phyloP scores from a whole-genome alignment of 2,113 vertebrate species.

The Nothobranchius kuhntae region DNA sequence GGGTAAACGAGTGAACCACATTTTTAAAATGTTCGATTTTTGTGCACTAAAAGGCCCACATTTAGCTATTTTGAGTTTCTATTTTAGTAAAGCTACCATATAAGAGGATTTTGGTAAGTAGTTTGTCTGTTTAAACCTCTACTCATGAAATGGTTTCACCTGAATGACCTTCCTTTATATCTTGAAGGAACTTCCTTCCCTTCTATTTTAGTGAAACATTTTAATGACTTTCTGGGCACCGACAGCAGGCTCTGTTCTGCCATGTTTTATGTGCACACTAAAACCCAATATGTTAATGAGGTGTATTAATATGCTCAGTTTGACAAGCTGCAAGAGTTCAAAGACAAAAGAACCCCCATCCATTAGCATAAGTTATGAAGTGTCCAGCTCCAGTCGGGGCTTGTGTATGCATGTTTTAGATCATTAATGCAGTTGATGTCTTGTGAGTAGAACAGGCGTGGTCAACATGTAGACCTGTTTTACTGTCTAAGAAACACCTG shows the following conservation, averaged over 20 bases:
- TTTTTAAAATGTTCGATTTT: too few species aligned
- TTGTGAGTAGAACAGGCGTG: constrained; percentile 15
- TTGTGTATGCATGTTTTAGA: constrained; percentile 67
- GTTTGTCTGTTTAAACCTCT: constrained; percentile 32
- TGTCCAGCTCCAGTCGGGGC: constrained; percentile 34
- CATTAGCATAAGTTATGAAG: constrained; percentile 59
- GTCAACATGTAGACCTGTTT: constrained; percentile 18
- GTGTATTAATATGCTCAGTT: constrained; percentile 58
- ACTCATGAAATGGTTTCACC: not conserved
- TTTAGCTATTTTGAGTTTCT: too few species aligned
- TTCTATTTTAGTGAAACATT: constrained; percentile 25
- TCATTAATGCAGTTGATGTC: constrained; percentile 53
- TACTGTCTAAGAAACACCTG: not conserved
- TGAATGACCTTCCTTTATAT: not conserved
- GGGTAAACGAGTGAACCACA: too few species aligned
- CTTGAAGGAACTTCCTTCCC: not conserved
- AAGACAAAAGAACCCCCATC: constrained; percentile 64
- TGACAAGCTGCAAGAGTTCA: constrained; percentile 56
- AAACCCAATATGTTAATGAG: constrained; percentile 63
- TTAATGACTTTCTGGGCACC: constrained; percentile 17
- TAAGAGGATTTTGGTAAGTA: too few species aligned
- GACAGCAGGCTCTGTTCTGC: not conserved
- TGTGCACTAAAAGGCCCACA: too few species aligned
- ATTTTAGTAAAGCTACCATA: too few species aligned
- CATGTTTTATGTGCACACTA: constrained; percentile 41